Evolutionary conservation across 2,888 invertebrate genomes (phyloP).

Genomic region (Apodemia mormo): DNA sequence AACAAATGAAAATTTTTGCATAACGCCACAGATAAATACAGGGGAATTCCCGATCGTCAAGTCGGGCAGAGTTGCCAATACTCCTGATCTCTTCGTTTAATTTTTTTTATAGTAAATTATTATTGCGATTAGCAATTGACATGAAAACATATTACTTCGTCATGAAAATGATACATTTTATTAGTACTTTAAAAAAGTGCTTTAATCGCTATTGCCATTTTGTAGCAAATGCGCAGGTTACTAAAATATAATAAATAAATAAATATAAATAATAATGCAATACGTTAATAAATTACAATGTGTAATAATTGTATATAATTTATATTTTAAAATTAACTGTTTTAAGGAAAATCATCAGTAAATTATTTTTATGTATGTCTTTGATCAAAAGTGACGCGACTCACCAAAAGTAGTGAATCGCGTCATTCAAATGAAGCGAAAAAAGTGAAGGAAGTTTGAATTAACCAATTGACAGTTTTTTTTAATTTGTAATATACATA

Average conservation of each 20-base stretch:
- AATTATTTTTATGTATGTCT: not conserved
- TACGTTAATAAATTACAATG: not conserved
- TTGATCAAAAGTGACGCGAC: not conserved
- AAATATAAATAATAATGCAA: not conserved
- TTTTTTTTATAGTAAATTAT: conserved; percentile 1
- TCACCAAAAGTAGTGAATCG: not conserved
- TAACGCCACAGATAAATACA: not conserved
- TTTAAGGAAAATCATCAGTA: not conserved
- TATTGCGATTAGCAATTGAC: not conserved
- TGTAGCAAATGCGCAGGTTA: conserved; percentile 1
- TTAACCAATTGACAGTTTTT: not conserved
- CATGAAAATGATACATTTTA: not conserved
- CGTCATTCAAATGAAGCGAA: not conserved
- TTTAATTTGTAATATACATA: not conserved
- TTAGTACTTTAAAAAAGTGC: not conserved
- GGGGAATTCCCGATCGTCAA: not conserved
- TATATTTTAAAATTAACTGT: not conserved
- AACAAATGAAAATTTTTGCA: not conserved
- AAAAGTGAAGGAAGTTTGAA: not conserved
- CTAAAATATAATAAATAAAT: not conserved
- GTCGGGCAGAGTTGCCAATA: too few relatives aligned
- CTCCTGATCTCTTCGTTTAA: not conserved
- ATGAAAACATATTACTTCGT: conserved; percentile 3
- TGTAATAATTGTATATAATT: not conserved
- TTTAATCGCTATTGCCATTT: conserved; percentile 2